phyloP scores from a whole-genome alignment of 2,797 vertebrate species.

The Chloroceryle amazona region DNA sequence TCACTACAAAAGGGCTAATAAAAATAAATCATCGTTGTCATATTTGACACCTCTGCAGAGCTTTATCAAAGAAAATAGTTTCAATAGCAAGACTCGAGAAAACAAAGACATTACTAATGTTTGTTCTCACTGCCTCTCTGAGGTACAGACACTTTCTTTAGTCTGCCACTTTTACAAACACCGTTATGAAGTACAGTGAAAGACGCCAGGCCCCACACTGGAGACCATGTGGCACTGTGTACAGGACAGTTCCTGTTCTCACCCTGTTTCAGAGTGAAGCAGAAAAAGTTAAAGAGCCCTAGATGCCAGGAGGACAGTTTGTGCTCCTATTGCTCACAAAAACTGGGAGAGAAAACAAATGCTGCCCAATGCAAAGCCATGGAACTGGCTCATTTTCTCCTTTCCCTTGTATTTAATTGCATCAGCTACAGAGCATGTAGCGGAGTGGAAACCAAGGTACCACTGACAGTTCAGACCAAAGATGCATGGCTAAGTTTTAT shows the following conservation, averaged over 20 bases:
- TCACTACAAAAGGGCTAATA: background rate
- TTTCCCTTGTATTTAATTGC: background rate
- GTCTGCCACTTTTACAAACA: background rate
- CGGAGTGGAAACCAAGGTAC: background rate
- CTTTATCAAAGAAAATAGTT: background rate
- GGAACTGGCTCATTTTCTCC: background rate
- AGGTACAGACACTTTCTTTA: background rate
- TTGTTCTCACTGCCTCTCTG: background rate
- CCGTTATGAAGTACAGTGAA: background rate
- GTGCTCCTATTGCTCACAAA: background rate
- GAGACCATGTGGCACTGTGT: background rate
- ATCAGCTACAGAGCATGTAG: rapidly evolving
- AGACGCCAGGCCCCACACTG: background rate
- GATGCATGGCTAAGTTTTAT: background rate
- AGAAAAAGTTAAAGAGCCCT: background rate
- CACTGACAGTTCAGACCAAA: background rate
- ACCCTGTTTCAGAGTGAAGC: background rate
- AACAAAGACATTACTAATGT: background rate
- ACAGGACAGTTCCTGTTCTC: background rate
- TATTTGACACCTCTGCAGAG: background rate
- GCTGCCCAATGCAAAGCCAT: background rate
- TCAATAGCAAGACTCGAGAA: background rate
- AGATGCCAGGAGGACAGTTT: background rate
- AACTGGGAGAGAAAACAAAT: background rate
- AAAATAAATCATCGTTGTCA: background rate